Base-by-base conservation (phyloP, 2,888 invertebrate genomes). In the Epinotia brunnichana region DNA sequence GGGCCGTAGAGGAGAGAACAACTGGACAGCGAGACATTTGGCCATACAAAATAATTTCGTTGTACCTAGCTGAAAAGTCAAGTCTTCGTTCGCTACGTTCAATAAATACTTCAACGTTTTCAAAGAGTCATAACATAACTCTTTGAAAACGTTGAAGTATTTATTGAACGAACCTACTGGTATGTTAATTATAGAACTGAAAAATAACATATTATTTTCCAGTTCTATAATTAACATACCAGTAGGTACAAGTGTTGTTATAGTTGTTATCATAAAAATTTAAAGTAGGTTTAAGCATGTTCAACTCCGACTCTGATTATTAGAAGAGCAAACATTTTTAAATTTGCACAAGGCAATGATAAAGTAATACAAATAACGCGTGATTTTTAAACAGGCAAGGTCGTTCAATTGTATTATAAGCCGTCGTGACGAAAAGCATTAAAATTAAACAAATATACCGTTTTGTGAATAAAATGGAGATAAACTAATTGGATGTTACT, bases 391-490 rank as follows among this genome's bases (percentile, higher is more conserved):
- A 35, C 17, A 39, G 35, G n/a, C 59, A 39, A 59, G 11, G 35
- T 17, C 35, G 17, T 53, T 17, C 2, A 19, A 11, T 19, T 10
- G 2, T 10, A 11, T 19, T 10, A 9, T 10, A 53, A 53, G 13
- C 51, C 11, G 9, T 53, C 53, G 53, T 19, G 53, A 53, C 17
- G 53, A 17, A 10, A 19, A 19, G 5, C 21, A 56, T 7, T 24
- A 5, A 13, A 24, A 56, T 24, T 24, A 24, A 56, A 56, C 15
- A 24, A 21, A 24, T 24, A 35, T 17, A 11, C 39, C 19, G 13
- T 11, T 19, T 60, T 4, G 59, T 19, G 41, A 66, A 54, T 66
- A 21, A 39, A 35, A 56, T 66, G n/a, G 53, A 54, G 9, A n/a
- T 66, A 54, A n/a, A 21, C n/a, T 13, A 51, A 51, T 17, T 51